phyloP scores from a whole-genome alignment of 2,797 vertebrate genomes.

The Brotula barbata region DNA sequence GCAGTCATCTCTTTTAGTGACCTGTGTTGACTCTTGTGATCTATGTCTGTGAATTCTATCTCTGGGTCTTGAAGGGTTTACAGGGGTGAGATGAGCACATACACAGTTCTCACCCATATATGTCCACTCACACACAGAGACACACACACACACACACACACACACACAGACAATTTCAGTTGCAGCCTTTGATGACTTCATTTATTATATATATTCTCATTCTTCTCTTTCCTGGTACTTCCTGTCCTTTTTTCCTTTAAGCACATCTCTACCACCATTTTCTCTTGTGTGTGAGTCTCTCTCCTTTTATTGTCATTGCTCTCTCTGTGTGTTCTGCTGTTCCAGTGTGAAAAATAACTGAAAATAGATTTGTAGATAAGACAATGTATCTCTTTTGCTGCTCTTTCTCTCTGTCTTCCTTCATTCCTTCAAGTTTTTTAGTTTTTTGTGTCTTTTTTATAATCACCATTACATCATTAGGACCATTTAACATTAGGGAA shows the following conservation, averaged over 20 bases:
- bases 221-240: neutral
- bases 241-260: neutral
- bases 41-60: neutral
- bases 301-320: conserved; percentile 4
- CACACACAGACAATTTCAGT: conserved; percentile 2
- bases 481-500: conserved; percentile 43
- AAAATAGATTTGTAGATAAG: conserved; percentile 24
- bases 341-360: conserved; percentile 18
- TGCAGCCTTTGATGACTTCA: neutral
- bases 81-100: neutral
- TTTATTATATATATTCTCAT: conserved; percentile 4
- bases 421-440: conserved; percentile 30
- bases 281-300: conserved; percentile 1
- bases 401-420: conserved; percentile 11
- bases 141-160: too few relatives aligned
- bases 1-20: neutral
- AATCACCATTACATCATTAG: conserved; percentile 23
- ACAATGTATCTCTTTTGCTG: too few relatives aligned
- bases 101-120: too few relatives aligned
- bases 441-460: conserved; percentile 14
- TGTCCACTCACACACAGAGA: too few relatives aligned
- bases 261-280: neutral
- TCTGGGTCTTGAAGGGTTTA: conserved; percentile 6
- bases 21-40: neutral
- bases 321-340: conserved; percentile 17